These are phyloP conservation scores for Pipra filicauda DNA, from an alignment of 2,113 vertebrate genomes.

Conservation along the genomic window DNA sequence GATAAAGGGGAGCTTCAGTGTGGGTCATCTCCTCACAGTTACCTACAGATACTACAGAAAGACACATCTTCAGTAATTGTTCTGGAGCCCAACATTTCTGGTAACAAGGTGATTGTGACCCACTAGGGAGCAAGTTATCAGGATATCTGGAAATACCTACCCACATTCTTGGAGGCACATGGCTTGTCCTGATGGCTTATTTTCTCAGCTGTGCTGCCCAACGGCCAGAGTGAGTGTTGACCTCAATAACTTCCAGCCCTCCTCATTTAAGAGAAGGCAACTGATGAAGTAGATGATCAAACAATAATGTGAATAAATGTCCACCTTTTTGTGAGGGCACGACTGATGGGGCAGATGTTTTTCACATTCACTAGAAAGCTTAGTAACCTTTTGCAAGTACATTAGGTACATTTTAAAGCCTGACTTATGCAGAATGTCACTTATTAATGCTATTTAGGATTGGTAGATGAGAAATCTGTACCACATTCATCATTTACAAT, in stretches of 20 bases:
- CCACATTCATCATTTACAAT: neutral
- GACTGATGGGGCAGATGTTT: neutral
- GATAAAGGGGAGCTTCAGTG: neutral
- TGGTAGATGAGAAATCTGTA: neutral
- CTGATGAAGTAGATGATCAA: neutral
- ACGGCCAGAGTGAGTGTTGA: neutral
- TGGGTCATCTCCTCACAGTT: neutral
- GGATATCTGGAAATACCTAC: neutral
- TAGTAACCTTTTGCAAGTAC: neutral
- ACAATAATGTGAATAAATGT: neutral
- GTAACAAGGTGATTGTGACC: neutral
- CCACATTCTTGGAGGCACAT: accelerated
- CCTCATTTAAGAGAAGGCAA: neutral
- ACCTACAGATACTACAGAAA: neutral
- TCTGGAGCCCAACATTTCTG: neutral
- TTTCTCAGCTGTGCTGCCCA: neutral
- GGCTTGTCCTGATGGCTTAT: neutral
- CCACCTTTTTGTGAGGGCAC: neutral
- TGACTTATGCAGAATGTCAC: neutral
- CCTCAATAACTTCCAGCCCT: neutral
- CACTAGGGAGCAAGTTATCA: neutral
- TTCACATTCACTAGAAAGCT: neutral
- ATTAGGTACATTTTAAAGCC: neutral
- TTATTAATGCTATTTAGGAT: neutral
- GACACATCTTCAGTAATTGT: neutral